These are phyloP conservation scores for Myopa testacea DNA, from an alignment of 2,888 invertebrate genomes.

Conservation along the genomic window DNA sequence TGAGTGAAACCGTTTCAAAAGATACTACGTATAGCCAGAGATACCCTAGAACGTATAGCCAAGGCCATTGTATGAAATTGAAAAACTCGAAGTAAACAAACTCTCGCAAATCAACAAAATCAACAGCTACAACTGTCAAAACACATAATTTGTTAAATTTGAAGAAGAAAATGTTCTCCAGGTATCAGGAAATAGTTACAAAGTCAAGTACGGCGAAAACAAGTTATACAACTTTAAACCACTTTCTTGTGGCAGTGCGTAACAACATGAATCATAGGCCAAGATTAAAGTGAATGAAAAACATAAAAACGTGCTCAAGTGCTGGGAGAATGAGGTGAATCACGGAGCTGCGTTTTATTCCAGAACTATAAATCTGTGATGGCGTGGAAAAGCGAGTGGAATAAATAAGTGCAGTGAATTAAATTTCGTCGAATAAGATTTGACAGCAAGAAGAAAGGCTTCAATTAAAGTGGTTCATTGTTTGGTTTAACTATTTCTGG, in stretches of 20 bases:
- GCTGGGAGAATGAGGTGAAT: conserved; percentile 24
- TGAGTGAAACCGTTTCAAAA: too few species aligned
- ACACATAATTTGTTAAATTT: neutral
- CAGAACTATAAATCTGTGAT: neutral
- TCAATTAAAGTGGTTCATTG: conserved; percentile 10
- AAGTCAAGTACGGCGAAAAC: conserved; percentile 10
- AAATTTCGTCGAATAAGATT: conserved; percentile 31
- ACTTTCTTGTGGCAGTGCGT: neutral
- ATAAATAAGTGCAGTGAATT: neutral
- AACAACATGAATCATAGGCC: neutral
- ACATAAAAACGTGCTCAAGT: conserved; percentile 3
- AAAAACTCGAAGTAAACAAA: conserved; percentile 16
- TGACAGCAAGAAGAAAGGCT: conserved; percentile 43
- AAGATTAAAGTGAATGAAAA: neutral
- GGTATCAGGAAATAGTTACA: neutral
- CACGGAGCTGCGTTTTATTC: neutral
- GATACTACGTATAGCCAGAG: too few species aligned
- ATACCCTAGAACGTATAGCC: too few species aligned
- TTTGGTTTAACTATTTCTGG: too few species aligned
- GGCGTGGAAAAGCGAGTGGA: neutral
- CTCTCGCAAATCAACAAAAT: conserved; percentile 40
- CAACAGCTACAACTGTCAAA: conserved; percentile 15
- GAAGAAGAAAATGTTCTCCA: neutral
- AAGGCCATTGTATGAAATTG: too few species aligned
- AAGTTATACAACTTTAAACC: too few species aligned